Percentiles rank a stretch among this genome's conserved stretches.
phyloP scores from a whole-genome alignment of 2,797 vertebrate genomes.

The Sebastes iracundus region DNA sequence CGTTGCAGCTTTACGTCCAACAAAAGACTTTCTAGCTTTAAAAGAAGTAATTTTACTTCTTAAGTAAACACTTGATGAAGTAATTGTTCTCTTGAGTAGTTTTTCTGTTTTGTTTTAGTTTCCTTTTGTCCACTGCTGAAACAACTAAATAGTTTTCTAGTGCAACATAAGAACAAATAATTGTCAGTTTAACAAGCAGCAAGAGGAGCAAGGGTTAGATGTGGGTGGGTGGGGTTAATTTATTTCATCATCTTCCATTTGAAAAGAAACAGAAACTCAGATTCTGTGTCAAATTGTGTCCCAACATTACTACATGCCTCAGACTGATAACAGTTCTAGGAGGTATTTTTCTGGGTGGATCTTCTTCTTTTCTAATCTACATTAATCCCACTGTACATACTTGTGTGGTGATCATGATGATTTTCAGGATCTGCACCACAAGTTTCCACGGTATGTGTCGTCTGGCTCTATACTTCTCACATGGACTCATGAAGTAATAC shows the following conservation, averaged over 20 bases:
- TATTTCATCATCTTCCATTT: background rate
- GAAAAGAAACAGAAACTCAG: background rate
- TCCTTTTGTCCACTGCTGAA: background rate
- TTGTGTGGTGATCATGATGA: conserved; percentile 95
- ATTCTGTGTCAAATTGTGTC: background rate
- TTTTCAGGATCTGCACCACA: conserved; percentile 95
- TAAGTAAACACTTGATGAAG: background rate
- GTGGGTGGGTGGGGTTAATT: background rate
- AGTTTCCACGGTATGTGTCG: conserved; percentile 94
- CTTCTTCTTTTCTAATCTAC: background rate
- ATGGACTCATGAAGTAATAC: conserved; percentile 98
- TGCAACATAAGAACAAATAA: background rate
- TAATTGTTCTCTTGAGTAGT: background rate
- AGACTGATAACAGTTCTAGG: background rate
- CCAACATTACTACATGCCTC: background rate
- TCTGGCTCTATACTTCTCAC: conserved; percentile 94
- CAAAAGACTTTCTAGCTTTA: background rate
- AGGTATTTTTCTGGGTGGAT: background rate
- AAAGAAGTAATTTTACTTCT: background rate
- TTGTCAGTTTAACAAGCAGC: background rate
- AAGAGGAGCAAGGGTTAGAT: background rate
- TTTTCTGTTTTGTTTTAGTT: background rate
- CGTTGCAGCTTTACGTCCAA: background rate
- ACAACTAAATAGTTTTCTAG: background rate
- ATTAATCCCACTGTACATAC: conserved; percentile 71